These are phyloP conservation scores for Aporophyla lueneburgensis DNA, from an alignment of 2,888 invertebrate species.

Conservation along the genomic window DNA sequence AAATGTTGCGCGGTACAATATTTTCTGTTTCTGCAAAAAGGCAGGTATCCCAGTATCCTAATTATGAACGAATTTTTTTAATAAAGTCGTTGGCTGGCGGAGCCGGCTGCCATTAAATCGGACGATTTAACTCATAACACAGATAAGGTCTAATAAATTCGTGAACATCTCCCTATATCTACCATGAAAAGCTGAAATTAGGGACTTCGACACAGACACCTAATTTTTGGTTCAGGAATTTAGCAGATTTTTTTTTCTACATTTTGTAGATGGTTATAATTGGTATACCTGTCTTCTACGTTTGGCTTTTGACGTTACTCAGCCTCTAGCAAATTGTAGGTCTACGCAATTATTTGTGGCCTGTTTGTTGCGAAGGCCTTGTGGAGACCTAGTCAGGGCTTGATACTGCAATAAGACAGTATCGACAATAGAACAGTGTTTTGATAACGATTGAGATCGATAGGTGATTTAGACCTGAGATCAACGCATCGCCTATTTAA, in stretches of 20 bases:
- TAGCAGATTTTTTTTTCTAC: background rate
- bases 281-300: background rate
- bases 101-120: constrained; percentile 31
- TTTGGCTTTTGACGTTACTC: background rate
- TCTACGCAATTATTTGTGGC: background rate
- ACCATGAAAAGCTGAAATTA: constrained; percentile 29
- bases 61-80: constrained; percentile 45
- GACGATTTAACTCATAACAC: constrained; percentile 54
- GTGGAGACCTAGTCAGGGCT: background rate
- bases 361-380: background rate
- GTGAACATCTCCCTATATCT: constrained; percentile 39
- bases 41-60: constrained; percentile 44
- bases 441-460: too few species aligned
- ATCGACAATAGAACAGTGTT: background rate
- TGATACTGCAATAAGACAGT: background rate
- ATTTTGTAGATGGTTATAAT: background rate
- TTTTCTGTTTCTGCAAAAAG: constrained; percentile 38
- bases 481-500: background rate
- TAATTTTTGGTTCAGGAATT: constrained; percentile 40
- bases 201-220: constrained; percentile 21
- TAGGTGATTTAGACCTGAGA: background rate
- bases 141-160: constrained; percentile 59
- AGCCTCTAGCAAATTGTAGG: background rate
- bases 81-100: constrained; percentile 48
- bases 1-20: constrained; percentile 24